Evolutionary conservation across 2,113 vertebrate species (phyloP), one percentile per base, ranked within the genome.

Genomic region (Micromys minutus): DNA sequence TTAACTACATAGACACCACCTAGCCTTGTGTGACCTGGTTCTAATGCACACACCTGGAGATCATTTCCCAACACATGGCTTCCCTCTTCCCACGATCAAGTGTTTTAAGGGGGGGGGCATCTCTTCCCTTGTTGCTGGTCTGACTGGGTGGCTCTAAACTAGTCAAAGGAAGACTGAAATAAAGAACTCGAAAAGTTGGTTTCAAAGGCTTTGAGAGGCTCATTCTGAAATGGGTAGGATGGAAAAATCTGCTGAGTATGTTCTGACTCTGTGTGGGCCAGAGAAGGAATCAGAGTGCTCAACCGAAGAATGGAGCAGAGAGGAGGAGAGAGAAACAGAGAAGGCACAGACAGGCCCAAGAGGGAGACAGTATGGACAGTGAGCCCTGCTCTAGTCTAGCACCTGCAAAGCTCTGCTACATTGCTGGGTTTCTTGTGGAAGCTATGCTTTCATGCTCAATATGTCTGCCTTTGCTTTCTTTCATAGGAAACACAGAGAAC

Each of bases 61-160:
- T 87, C 71, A 88, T 84, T 87, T 92, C 65, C 50, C 71, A 93
- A 57, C 6, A n/a, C 31, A 4, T 81, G 71, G 92, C 7, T 92
- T 5, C 0, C 26, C 15, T 93, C 67, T 96, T 39, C 10, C 31
- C 22, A 80, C 22, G 76, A 17, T 63, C 94, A 77, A 65, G 12
- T 47, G 5, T 87, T 75, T 69, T 39, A 16, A 87, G 16, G 85
- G 15, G 61, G 71, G 63, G 39, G 2, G 15, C 10, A 72, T 94
- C 92, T 93, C 12, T 12, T 47, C 74, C 45, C 72, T 47, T 65
- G 24, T 45, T 21, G 71, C 0, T 76, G 36, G n/a, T 11, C 26
- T 95, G 65, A 87, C 11, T 10, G 8, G 36, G 55, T 75, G 8
- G 19, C 19, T 89, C 74, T 50, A 83, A 57, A 12, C 9, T 93